Conservation (phyloP, 30 jellyfish, hydroid and myxozoan genomes). For the Chironex yamaguchii region DNA sequence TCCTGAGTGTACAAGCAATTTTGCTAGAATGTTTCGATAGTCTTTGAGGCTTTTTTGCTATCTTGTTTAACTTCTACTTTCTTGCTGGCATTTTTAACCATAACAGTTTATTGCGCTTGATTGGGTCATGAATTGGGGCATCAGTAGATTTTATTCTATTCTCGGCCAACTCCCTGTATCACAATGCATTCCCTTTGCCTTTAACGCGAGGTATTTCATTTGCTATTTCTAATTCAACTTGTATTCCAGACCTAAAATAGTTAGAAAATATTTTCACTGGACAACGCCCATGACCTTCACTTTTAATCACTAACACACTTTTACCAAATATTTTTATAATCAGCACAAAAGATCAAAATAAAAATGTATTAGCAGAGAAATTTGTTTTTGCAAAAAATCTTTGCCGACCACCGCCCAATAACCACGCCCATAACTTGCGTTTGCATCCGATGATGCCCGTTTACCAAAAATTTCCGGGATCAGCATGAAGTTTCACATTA, state of each 20-base stretch:
- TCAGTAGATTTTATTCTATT: not conserved
- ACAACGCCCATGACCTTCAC: too few relatives aligned
- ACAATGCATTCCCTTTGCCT: not conserved
- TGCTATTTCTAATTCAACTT: constrained; percentile 1
- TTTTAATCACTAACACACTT: too few relatives aligned
- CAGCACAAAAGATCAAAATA: too few relatives aligned
- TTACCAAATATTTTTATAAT: too few relatives aligned
- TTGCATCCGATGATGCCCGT: too few relatives aligned
- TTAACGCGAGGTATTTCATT: not conserved
- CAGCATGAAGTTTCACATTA: too few relatives aligned
- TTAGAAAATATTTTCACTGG: not conserved
- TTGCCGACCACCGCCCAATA: too few relatives aligned
- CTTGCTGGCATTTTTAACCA: constrained; percentile 6
- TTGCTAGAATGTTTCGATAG: constrained; percentile 27
- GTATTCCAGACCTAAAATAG: constrained; percentile 8
- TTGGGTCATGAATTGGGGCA: constrained; percentile 4
- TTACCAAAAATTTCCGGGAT: too few relatives aligned
- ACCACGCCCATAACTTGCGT: too few relatives aligned
- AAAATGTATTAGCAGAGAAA: too few relatives aligned
- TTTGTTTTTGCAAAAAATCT: too few relatives aligned
- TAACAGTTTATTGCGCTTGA: not conserved
- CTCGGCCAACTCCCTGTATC: constrained; percentile 9
- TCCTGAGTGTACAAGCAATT: constrained; percentile 47
- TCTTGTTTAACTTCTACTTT: not conserved
- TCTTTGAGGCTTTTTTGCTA: not conserved